These are phyloP conservation scores for Deroptyus accipitrinus DNA, from an alignment of 2,113 vertebrate genomes.

Conservation along the genomic window DNA sequence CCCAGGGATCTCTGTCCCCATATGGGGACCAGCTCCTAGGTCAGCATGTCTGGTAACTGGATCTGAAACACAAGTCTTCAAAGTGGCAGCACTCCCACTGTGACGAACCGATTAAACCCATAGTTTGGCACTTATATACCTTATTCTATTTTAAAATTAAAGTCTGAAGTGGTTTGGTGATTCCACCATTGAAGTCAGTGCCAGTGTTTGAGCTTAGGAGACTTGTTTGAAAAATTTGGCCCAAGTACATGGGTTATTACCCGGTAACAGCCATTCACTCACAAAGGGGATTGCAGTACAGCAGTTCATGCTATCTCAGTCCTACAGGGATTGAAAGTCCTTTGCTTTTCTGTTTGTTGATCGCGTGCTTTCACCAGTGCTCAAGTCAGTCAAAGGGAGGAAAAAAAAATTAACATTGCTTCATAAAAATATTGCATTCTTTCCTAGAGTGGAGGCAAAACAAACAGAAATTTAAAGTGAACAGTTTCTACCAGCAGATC, in stretches of 20 bases:
- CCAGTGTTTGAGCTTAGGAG: not conserved
- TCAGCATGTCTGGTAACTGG: accelerated
- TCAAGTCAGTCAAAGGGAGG: not conserved
- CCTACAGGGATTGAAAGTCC: not conserved
- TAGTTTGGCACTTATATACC: not conserved
- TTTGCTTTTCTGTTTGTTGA: slow-evolving; percentile 14
- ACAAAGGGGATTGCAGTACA: not conserved
- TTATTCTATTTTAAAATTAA: not conserved
- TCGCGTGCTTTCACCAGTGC: not conserved
- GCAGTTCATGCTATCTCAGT: not conserved
- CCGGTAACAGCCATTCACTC: not conserved
- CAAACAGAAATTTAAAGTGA: slow-evolving; percentile 60
- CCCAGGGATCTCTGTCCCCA: accelerated
- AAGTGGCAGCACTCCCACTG: accelerated
- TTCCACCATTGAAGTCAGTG: not conserved
- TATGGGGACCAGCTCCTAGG: not conserved
- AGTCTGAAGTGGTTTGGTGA: not conserved
- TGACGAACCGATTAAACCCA: not conserved
- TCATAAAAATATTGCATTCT: slow-evolving; percentile 43
- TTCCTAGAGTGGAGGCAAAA: slow-evolving; percentile 48
- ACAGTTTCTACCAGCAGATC: slow-evolving; percentile 27
- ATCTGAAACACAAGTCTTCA: not conserved
- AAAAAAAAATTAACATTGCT: slow-evolving; percentile 6
- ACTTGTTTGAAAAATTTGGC: not conserved
- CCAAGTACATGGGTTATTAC: not conserved